Evolutionary conservation across 2,888 invertebrate species (phyloP), one percentile per base, ranked within the genome.

Genomic region (Petrolisthes cinctipes): DNA sequence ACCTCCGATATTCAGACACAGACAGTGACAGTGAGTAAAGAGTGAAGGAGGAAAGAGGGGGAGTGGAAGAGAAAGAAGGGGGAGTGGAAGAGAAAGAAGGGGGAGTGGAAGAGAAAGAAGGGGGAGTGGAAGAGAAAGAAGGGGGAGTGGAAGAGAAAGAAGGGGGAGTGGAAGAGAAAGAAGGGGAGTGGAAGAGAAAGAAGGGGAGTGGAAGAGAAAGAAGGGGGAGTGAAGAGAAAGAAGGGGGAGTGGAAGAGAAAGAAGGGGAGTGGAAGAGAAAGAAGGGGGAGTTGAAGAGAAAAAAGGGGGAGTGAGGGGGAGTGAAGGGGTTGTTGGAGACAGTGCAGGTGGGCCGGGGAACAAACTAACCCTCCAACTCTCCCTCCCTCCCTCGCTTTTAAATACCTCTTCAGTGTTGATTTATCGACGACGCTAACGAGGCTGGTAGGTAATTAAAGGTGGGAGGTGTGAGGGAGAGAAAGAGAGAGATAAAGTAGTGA

Each of bases 341-440:
- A 56, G 66, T 66, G 81, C 81, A 82, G 81, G 81, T 82, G 81
- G 81, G 66, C 81, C 53, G 37, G 37, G 37, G 37, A 37, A 37
- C 37, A 37, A 0, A 37, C 37, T 2, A 37, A 37, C 37, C 37
- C 37, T 37, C 37, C 37, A 37, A 37, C 37, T 37, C 37, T 37
- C 37, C 37, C 37, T 37, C 37, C 37, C 37, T 53, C 54, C 56
- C 78, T 78, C 56, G 54, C 82, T 54, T 71, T 71, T 83, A 83
- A 83, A 73, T 75, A 57, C 57, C 83, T 75, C 75, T 73, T 54
- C 53, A 37, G 11, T 73, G 82, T 83, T 83, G 82, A 83, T 83
- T 83, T 83, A 83, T 83, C 56, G 82, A 71, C 53, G 20, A 57
- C 51, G 54, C 53, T 83, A 83, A 83, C 82, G 61, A 83, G 82